A percentile compares a stretch with the other conserved stretches of the same genome.
Conservation (phyloP, 2,797 vertebrate species). For the Karalla daura region DNA sequence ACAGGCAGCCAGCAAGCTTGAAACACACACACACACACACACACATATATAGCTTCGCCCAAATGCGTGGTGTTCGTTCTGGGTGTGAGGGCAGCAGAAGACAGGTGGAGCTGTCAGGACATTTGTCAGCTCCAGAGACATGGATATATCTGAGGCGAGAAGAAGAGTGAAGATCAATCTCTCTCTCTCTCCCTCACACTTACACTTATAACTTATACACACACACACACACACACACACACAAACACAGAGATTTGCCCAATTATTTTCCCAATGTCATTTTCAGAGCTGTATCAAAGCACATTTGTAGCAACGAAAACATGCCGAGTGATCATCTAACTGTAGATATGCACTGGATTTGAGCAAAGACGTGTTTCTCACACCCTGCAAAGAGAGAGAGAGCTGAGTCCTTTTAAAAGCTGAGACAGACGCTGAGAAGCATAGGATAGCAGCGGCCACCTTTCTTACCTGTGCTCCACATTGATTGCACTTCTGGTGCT, state of each 20-base stretch:
- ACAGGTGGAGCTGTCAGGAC: constrained; percentile 64
- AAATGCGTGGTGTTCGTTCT: constrained; percentile 14
- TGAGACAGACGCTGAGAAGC: neutral
- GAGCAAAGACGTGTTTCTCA: neutral
- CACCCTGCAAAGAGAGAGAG: neutral
- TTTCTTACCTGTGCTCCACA: constrained; percentile 86
- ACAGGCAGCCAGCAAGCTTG: too few relatives aligned
- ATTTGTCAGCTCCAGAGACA: constrained; percentile 24
- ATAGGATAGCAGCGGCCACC: constrained; percentile 16
- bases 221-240: neutral
- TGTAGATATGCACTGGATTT: neutral
- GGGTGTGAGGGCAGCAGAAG: constrained; percentile 33
- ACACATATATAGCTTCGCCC: constrained; percentile 1
- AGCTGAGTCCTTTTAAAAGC: neutral
- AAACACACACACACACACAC: constrained; percentile 1
- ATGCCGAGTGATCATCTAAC: neutral
- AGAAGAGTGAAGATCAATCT: constrained; percentile 4
- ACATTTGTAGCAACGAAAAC: constrained; percentile 6
- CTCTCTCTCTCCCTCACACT: neutral
- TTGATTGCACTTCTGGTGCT: constrained; percentile 64
- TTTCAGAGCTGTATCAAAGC: neutral
- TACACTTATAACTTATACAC: neutral
- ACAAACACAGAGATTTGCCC: neutral
- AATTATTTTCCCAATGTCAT: neutral
- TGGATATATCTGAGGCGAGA: constrained; percentile 14